A percentile compares a stretch with the other conserved stretches of the same genome.
Evolutionary conservation across 2,113 vertebrate genomes (phyloP).

Genomic region (Microtus montanus): DNA sequence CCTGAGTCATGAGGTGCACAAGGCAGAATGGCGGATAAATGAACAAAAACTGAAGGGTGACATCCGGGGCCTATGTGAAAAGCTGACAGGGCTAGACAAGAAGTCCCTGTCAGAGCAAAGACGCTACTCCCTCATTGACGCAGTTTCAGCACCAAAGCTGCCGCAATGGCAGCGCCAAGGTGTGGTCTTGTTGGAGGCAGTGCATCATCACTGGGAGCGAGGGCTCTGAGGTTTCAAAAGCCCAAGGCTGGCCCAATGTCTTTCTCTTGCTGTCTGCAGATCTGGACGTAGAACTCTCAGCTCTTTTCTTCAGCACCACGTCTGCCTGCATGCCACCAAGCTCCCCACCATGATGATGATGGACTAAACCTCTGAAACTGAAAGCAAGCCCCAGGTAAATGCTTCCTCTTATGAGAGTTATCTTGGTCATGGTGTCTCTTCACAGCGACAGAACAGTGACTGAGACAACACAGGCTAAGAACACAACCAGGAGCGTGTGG

Average conservation of each 20-base stretch:
- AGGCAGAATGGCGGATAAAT: conserved; percentile 95
- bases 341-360: not conserved
- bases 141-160: conserved; percentile 90
- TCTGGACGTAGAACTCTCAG: not conserved
- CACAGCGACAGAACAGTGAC: not conserved
- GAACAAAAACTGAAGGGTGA: conserved; percentile 98
- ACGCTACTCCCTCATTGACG: conserved; percentile 93
- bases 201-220: not conserved
- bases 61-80: conserved; percentile 94
- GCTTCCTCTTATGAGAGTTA: not conserved
- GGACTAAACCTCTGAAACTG: not conserved
- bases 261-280: not conserved
- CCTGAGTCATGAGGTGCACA: conserved; percentile 93
- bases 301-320: not conserved
- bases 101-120: conserved; percentile 90
- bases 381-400: not conserved
- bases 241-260: not conserved
- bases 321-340: not conserved
- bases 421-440: not conserved
- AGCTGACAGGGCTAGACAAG: conserved; percentile 92
- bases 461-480: not conserved
- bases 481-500: no score
- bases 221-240: not conserved
- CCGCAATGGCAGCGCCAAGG: conserved; percentile 90
- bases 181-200: not conserved